A percentile compares a stretch with the other conserved stretches of the same genome.
Evolutionary conservation across 2,113 vertebrate species (phyloP).

Genomic region (Platichthys flesus): DNA sequence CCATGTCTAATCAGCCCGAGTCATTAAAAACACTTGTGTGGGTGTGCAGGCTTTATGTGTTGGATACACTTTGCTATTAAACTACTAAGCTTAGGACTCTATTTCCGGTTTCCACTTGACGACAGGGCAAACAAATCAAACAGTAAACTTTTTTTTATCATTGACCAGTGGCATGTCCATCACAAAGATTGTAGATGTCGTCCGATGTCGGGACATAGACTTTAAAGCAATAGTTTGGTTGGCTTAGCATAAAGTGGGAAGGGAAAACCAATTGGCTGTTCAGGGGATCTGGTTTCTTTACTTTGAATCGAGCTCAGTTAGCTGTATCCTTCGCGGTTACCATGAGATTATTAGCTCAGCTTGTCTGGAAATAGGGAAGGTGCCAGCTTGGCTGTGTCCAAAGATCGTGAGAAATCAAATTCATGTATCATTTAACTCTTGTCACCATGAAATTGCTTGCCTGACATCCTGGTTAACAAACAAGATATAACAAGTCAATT

Average conservation of each 20-base stretch:
- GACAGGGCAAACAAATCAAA: neutral
- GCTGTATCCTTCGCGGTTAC: too few relatives aligned
- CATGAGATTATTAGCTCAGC: too few relatives aligned
- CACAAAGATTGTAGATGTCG: neutral
- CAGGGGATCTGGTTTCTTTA: neutral
- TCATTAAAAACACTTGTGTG: neutral
- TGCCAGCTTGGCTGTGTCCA: too few relatives aligned
- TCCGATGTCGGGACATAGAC: neutral
- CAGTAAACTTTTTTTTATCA: too few relatives aligned
- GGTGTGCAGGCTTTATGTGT: neutral
- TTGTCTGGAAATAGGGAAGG: too few relatives aligned
- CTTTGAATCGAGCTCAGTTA: too few relatives aligned
- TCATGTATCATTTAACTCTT: too few relatives aligned
- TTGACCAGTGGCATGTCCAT: neutral
- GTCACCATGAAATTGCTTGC: too few relatives aligned
- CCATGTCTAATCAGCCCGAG: neutral
- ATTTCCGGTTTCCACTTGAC: neutral
- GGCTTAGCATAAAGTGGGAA: neutral
- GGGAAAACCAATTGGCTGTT: neutral
- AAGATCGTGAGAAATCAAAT: too few relatives aligned
- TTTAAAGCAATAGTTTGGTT: neutral
- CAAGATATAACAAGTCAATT: too few relatives aligned
- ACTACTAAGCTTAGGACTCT: neutral
- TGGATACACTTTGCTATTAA: neutral
- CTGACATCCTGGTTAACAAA: too few relatives aligned